Base-by-base conservation (phyloP, 2,888 invertebrate genomes). In the Tridacna gigas region DNA sequence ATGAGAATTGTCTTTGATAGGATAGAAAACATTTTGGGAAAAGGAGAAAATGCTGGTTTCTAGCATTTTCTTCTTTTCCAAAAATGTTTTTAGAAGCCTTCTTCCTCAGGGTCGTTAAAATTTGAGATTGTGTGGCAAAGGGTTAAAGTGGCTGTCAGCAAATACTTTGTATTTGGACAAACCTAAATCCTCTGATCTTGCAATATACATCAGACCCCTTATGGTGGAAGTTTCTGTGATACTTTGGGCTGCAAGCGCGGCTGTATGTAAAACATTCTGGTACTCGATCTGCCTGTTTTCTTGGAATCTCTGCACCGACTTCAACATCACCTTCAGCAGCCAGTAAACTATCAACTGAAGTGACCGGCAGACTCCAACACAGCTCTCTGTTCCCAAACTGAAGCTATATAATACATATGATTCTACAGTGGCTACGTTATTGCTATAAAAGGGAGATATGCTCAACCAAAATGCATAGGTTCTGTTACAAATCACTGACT, bases 341-440 rank as follows among this genome's bases (percentile, higher is more conserved):
- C 95, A 94, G 84, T 93, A 91, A 0, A 94, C 97, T 65, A 98
- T 96, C 0, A 97, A 97, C 22, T 98, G 91, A 74, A 94, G 79
- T n/a, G 91, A 88, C 28, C 90, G 96, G 0, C 98, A 97, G 51
- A 95, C 88, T n/a, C 97, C 95, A 22, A 97, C 96, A 90, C 97
- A 97, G 94, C 98, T 98, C 93, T 98, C 98, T 79, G 97, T 97
- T 95, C 98, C 98, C 67, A 90, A 91, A 71, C 90, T 91, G 80
- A 92, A 93, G 83, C 94, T 94, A 88, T 11, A 89, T 7, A 37
- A 37, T 4, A 37, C 3, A 37, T 4, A 37, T 37, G 37, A 37
- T 37, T 37, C 37, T 4, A 37, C 37, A 37, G 2, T 4, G 7
- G 37, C 37, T 37, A 37, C 7, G 37, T 37, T 7, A 37, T 37